phyloP scores from a whole-genome alignment of 2,888 invertebrate species.

The Campoplex nolae region DNA sequence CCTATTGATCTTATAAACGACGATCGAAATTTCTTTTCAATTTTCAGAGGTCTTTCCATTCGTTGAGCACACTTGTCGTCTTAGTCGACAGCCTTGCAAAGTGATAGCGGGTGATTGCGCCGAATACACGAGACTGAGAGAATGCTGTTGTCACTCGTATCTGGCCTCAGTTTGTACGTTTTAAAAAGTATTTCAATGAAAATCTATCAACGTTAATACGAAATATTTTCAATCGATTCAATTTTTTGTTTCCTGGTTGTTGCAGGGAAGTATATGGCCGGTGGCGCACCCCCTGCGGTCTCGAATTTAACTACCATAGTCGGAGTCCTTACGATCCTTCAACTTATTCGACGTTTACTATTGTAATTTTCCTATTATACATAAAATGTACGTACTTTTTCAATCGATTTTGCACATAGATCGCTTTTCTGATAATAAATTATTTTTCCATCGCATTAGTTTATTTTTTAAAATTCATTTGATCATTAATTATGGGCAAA shows the following conservation, averaged over 20 bases:
- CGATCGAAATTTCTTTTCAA: neutral
- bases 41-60: constrained; percentile 88
- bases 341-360: constrained; percentile 69
- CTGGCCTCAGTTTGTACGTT: constrained; percentile 88
- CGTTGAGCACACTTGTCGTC: constrained; percentile 89
- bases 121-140: constrained; percentile 87
- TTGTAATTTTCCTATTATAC: constrained; percentile 43
- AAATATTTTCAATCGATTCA: neutral
- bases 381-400: constrained; percentile 36
- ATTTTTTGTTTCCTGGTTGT: constrained; percentile 59
- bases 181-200: neutral
- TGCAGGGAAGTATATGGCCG: constrained; percentile 82
- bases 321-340: constrained; percentile 73
- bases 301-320: constrained; percentile 71
- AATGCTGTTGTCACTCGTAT: constrained; percentile 88
- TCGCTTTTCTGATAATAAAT: constrained; percentile 78
- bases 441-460: constrained; percentile 77
- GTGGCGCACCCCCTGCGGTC: constrained; percentile 67
- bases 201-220: neutral
- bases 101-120: constrained; percentile 88
- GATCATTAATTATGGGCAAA: too few species aligned
- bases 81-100: constrained; percentile 87
- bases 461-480: too few species aligned
- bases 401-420: constrained; percentile 76
- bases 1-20: neutral